These are phyloP conservation scores for Tyrannus savana DNA, from an alignment of 2,113 vertebrate species.

Conservation along the genomic window DNA sequence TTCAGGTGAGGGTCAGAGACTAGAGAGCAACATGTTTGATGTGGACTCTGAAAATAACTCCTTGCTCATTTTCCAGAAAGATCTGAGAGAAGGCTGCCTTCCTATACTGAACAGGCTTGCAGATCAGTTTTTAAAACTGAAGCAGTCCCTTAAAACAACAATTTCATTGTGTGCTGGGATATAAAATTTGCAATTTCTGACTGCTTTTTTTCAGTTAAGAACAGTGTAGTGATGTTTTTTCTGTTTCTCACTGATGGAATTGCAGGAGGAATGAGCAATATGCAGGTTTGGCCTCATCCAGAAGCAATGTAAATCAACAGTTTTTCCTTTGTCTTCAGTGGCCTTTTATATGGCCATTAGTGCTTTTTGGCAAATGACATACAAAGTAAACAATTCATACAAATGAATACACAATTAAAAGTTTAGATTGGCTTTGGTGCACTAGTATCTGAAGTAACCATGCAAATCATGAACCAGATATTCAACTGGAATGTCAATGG, in stretches of 20 bases:
- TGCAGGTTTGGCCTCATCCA: not conserved
- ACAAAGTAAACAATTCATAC: not conserved
- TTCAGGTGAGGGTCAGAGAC: not conserved
- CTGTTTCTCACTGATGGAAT: not conserved
- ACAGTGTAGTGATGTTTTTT: not conserved
- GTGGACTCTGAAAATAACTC: not conserved
- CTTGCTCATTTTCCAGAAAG: not conserved
- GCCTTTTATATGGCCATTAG: not conserved
- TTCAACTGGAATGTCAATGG: not conserved
- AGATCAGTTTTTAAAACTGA: not conserved
- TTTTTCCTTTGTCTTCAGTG: not conserved
- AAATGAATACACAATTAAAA: not conserved
- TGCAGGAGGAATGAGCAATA: not conserved
- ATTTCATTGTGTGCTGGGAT: not conserved
- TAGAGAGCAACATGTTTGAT: not conserved
- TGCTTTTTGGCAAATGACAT: not conserved
- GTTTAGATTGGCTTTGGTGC: not conserved
- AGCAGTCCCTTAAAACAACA: not conserved
- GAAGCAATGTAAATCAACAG: fast-evolving
- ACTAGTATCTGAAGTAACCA: not conserved
- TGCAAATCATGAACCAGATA: not conserved
- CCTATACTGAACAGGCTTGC: not conserved
- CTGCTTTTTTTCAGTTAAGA: not conserved
- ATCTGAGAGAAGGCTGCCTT: not conserved
- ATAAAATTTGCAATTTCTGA: not conserved